Conservation (phyloP, 2,113 vertebrate species). For the Gasterosteus nipponicus region DNA sequence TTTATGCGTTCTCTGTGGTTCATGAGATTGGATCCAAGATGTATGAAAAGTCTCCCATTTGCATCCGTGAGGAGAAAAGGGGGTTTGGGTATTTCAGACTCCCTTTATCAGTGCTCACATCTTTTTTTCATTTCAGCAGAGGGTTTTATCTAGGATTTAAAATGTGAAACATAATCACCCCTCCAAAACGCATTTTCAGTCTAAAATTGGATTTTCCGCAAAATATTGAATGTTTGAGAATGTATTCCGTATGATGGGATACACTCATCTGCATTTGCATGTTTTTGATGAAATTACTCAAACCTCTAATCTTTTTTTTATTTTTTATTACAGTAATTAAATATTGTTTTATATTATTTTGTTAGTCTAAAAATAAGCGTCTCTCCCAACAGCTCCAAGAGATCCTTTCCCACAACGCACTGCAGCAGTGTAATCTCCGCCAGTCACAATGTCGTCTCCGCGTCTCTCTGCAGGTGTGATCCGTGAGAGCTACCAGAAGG, state of each 20-base stretch:
- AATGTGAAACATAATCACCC: constrained; percentile 72
- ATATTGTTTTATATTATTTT: constrained; percentile 30
- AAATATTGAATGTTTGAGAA: constrained; percentile 64
- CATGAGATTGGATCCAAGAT: constrained; percentile 68
- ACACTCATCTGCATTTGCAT: constrained; percentile 57
- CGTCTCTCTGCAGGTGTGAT: constrained; percentile 89
- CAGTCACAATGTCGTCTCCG: constrained; percentile 56
- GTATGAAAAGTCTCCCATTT: constrained; percentile 75
- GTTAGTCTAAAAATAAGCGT: constrained; percentile 16
- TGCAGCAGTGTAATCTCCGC: neutral
- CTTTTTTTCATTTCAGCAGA: constrained; percentile 72
- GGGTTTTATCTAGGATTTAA: constrained; percentile 73
- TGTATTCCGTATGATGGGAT: constrained; percentile 50
- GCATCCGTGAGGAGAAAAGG: constrained; percentile 62
- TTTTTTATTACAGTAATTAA: constrained; percentile 50
- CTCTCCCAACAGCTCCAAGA: constrained; percentile 17
- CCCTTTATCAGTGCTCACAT: constrained; percentile 68
- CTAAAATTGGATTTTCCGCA: constrained; percentile 59
- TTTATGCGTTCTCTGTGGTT: constrained; percentile 69
- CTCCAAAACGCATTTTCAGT: constrained; percentile 62
- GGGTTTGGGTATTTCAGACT: constrained; percentile 57
- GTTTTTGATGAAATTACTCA: constrained; percentile 53
- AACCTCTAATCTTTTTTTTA: constrained; percentile 55
- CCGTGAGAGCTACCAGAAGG: constrained; percentile 96
- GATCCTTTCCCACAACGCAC: constrained; percentile 12